phyloP scores from a whole-genome alignment of 1,140 invertebrate genomes.

The Heliothis virescens region DNA sequence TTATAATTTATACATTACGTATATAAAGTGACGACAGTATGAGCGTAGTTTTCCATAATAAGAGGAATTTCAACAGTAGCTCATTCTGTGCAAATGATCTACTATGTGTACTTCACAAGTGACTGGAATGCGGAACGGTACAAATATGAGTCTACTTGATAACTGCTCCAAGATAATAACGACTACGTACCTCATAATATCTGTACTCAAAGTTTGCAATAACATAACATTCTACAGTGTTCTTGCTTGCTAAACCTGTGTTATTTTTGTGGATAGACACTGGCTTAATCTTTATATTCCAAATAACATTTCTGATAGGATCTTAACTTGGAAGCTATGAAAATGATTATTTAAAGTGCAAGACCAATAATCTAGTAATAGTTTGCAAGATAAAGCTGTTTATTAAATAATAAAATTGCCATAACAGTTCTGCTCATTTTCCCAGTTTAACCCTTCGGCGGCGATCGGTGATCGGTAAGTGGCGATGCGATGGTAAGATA shows the following conservation, averaged over 20 bases:
- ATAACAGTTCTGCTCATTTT: conserved; percentile 4
- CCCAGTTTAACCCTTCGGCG: conserved; percentile 28
- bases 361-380: too few relatives aligned
- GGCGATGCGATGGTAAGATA: conserved; percentile 34
- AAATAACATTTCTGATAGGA: too few relatives aligned
- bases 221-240: too few relatives aligned
- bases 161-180: conserved; percentile 14
- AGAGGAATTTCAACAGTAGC: not conserved
- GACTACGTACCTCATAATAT: conserved; percentile 3
- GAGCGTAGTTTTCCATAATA: not conserved
- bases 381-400: not conserved
- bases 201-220: too few relatives aligned
- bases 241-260: too few relatives aligned
- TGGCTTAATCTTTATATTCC: too few relatives aligned
- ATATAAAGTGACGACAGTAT: conserved; percentile 2
- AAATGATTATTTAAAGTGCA: too few relatives aligned
- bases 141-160: conserved; percentile 14
- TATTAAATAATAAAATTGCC: conserved; percentile 5
- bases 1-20: not conserved
- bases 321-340: too few relatives aligned
- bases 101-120: not conserved
- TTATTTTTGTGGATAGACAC: too few relatives aligned
- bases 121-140: conserved; percentile 24
- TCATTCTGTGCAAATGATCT: not conserved
- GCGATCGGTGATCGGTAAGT: conserved; percentile 23